A percentile compares a stretch with the other conserved stretches of the same genome.
Conservation (phyloP, 2,888 invertebrate species). For the Epiblema foenella region DNA sequence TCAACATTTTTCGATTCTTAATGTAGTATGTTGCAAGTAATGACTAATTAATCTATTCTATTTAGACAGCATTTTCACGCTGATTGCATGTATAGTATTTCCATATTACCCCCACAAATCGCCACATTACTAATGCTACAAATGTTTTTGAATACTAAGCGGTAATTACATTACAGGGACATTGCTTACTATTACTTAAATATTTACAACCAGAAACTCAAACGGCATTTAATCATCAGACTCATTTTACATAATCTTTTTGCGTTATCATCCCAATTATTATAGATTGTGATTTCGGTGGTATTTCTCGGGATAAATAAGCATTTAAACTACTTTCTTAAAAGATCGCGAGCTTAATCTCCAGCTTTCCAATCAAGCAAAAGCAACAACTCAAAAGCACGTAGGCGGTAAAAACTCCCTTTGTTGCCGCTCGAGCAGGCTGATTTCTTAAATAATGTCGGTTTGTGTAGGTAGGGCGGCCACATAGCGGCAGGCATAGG, state of each 20-base stretch:
- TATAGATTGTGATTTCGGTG: not conserved
- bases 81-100: not conserved
- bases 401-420: slow-evolving; percentile 78
- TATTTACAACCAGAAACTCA: not conserved
- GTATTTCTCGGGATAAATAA: not conserved
- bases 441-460: slow-evolving; percentile 84
- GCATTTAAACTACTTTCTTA: slow-evolving; percentile 21
- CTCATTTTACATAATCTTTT: not conserved
- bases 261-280: not conserved
- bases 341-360: slow-evolving; percentile 22
- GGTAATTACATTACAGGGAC: no score
- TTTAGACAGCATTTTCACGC: not conserved
- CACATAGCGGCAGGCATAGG: slow-evolving; percentile 80
- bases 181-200: no score
- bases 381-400: slow-evolving; percentile 63
- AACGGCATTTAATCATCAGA: not conserved
- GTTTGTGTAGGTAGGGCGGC: slow-evolving; percentile 77
- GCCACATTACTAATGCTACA: not conserved
- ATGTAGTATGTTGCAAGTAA: no score
- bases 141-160: not conserved
- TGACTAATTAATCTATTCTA: not conserved
- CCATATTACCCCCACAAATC: not conserved
- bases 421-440: slow-evolving; percentile 80
- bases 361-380: slow-evolving; percentile 40
- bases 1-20: not conserved